Percentiles rank a stretch among this genome's conserved stretches.
phyloP scores from a whole-genome alignment of 2,797 vertebrate species.

The Parambassis ranga region DNA sequence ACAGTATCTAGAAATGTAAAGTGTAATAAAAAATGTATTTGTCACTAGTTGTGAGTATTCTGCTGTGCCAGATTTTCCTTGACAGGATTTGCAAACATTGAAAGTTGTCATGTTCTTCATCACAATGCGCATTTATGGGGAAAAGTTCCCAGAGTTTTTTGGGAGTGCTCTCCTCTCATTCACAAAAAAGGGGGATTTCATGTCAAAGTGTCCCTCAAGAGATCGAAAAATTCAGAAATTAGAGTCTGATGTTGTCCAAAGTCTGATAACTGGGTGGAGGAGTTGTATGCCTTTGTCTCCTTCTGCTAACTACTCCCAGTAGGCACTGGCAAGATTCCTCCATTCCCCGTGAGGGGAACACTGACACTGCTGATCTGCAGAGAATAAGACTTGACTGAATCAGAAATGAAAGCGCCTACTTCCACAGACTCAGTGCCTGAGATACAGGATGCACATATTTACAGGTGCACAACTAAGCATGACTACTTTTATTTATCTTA shows the following conservation, averaged over 20 bases:
- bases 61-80: constrained; percentile 4
- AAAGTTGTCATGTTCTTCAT: constrained; percentile 31
- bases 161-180: constrained; percentile 40
- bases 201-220: constrained; percentile 50
- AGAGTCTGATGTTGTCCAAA: constrained; percentile 50
- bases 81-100: constrained; percentile 8
- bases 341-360: constrained; percentile 38
- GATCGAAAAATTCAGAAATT: constrained; percentile 53
- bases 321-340: constrained; percentile 49
- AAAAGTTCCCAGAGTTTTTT: constrained; percentile 48
- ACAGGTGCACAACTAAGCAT: constrained; percentile 4
- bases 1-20: too few species aligned
- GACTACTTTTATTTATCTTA: constrained; percentile 6
- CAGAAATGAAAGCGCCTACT: constrained; percentile 7
- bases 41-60: background rate
- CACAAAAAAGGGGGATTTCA: constrained; percentile 53
- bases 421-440: constrained; percentile 5
- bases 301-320: constrained; percentile 59
- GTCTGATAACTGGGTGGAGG: constrained; percentile 50
- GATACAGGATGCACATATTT: constrained; percentile 12
- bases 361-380: constrained; percentile 48
- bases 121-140: constrained; percentile 42
- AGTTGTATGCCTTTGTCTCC: constrained; percentile 47
- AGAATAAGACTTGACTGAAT: constrained; percentile 35
- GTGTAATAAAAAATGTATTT: background rate